phyloP scores from a whole-genome alignment of 2,888 invertebrate genomes.

The Nebria salina region DNA sequence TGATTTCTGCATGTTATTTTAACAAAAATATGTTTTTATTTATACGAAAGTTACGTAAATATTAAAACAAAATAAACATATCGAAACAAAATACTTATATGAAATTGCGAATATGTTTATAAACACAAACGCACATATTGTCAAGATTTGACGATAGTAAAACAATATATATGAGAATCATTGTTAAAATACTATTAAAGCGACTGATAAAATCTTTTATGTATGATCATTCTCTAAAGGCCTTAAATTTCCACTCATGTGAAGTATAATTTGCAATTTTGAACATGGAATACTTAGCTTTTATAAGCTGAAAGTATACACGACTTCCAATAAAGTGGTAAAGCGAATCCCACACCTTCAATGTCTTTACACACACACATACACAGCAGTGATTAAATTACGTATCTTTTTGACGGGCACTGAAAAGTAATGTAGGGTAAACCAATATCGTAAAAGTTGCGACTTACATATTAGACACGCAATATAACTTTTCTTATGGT shows the following conservation, averaged over 20 bases:
- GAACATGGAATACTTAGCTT: conserved; percentile 20
- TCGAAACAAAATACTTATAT: no score
- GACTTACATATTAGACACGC: conserved; percentile 7
- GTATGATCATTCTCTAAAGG: neutral
- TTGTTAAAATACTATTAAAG: no score
- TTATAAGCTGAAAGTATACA: conserved; percentile 21
- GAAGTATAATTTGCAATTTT: conserved; percentile 33
- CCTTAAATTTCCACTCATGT: conserved; percentile 28
- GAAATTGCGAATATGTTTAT: no score
- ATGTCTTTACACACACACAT: conserved; percentile 6
- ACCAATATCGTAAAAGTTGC: conserved; percentile 35
- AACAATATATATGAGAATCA: no score
- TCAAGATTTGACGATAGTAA: no score
- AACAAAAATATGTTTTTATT: no score
- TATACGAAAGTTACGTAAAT: no score
- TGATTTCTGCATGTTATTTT: no score
- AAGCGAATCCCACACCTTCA: neutral
- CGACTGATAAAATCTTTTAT: neutral
- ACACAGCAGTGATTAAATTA: conserved; percentile 37
- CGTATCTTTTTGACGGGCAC: conserved; percentile 37
- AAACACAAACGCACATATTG: no score
- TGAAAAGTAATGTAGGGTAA: conserved; percentile 40
- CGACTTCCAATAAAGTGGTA: conserved; percentile 36
- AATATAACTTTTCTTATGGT: conserved; percentile 19
- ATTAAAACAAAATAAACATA: no score